These are phyloP conservation scores for Bos javanicus DNA, from an alignment of 2,113 vertebrate species.

Conservation along the genomic window DNA sequence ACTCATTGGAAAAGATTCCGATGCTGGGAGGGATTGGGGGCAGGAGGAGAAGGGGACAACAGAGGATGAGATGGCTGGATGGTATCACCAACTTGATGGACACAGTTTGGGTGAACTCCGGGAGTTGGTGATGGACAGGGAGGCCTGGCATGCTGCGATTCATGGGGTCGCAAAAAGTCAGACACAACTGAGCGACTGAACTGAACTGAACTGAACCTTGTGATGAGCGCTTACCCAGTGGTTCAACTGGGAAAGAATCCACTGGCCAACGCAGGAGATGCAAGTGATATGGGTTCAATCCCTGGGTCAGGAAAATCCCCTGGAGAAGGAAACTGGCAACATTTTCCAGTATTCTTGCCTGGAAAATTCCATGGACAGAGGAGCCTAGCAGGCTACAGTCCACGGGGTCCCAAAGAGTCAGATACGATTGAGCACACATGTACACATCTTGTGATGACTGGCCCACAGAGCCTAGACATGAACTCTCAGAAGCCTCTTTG, in stretches of 20 bases:
- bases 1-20: too few relatives aligned
- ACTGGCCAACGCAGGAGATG: background rate
- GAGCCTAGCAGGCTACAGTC: background rate
- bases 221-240: background rate
- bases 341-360: background rate
- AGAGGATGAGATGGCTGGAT: too few relatives aligned
- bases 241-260: background rate
- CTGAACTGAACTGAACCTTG: background rate
- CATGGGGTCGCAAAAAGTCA: accelerated
- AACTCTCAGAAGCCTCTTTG: background rate
- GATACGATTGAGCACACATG: background rate
- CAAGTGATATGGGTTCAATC: background rate
- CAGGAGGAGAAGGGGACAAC: too few relatives aligned
- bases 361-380: background rate
- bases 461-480: background rate
- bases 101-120: too few relatives aligned
- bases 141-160: too few relatives aligned
- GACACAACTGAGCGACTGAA: too few relatives aligned
- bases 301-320: background rate
- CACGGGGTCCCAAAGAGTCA: background rate
- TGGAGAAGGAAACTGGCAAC: background rate
- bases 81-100: too few relatives aligned
- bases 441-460: background rate
- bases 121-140: too few relatives aligned
- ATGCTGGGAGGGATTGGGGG: too few relatives aligned